Conservation (phyloP, 2,888 invertebrate species). For the Andrena hattorfiana region DNA sequence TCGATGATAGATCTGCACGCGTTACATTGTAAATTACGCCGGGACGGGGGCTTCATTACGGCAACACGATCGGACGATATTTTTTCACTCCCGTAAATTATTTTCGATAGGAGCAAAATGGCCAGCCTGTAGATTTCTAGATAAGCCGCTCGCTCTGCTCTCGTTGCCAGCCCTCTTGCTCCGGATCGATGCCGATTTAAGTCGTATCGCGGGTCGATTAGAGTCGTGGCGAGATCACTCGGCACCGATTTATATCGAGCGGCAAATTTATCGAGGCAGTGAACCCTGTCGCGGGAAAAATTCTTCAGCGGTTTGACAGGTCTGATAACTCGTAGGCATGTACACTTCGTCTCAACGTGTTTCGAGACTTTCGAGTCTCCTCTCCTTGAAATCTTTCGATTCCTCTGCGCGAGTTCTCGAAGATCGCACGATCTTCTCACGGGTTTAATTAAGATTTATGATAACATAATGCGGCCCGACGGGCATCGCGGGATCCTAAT, state of each 20-base stretch:
- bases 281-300: no score
- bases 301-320: no score
- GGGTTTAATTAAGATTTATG: conserved; percentile 37
- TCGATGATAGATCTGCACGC: conserved; percentile 55
- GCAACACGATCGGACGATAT: conserved; percentile 32
- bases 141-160: conserved; percentile 20
- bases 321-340: no score
- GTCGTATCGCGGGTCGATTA: not conserved
- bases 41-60: conserved; percentile 40
- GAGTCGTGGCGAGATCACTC: not conserved
- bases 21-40: conserved; percentile 49
- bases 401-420: no score
- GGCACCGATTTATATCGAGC: conserved; percentile 25
- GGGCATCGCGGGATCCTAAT: not conserved
- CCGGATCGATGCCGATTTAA: not conserved
- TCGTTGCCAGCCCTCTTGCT: conserved; percentile 5
- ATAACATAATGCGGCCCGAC: not conserved
- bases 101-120: conserved; percentile 28
- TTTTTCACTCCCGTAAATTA: conserved; percentile 48
- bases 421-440: not conserved
- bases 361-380: no score
- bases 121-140: conserved; percentile 6
- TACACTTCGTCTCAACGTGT: no score
- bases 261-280: not conserved
- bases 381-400: not conserved